Conservation (phyloP, 2,888 invertebrate genomes). For the Ophion costatus region DNA sequence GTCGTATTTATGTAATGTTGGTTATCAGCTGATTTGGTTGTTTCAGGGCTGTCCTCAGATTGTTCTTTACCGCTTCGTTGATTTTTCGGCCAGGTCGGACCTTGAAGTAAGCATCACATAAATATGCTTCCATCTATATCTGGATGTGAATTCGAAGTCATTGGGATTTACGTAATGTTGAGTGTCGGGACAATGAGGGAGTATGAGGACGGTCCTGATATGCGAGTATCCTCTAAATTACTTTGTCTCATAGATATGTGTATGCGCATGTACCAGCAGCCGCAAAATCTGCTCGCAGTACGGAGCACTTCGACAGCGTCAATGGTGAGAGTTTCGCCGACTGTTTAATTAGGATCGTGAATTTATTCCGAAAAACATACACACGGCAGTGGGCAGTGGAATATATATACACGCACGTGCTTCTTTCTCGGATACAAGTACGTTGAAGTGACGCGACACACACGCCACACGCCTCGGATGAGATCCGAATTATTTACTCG, state of each 20-base stretch:
- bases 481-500: conserved; percentile 56
- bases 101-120: background rate
- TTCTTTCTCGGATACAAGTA: conserved; percentile 39
- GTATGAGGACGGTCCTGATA: background rate
- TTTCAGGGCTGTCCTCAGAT: background rate
- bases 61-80: background rate
- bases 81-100: background rate
- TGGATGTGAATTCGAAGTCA: background rate
- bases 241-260: background rate
- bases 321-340: conserved; percentile 56
- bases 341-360: conserved; percentile 65
- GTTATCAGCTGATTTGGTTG: background rate
- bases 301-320: conserved; percentile 53
- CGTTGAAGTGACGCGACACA: background rate
- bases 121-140: background rate
- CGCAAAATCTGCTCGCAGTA: conserved; percentile 30
- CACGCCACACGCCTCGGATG: background rate
- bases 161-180: background rate
- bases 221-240: background rate
- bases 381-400: background rate
- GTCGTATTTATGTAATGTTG: background rate
- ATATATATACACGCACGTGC: conserved; percentile 32
- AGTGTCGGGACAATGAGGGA: background rate
- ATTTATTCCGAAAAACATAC: conserved; percentile 22
- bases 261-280: conserved; percentile 13